These are phyloP conservation scores for Dasypogon diadema DNA, from an alignment of 2,888 invertebrate genomes.

Conservation along the genomic window DNA sequence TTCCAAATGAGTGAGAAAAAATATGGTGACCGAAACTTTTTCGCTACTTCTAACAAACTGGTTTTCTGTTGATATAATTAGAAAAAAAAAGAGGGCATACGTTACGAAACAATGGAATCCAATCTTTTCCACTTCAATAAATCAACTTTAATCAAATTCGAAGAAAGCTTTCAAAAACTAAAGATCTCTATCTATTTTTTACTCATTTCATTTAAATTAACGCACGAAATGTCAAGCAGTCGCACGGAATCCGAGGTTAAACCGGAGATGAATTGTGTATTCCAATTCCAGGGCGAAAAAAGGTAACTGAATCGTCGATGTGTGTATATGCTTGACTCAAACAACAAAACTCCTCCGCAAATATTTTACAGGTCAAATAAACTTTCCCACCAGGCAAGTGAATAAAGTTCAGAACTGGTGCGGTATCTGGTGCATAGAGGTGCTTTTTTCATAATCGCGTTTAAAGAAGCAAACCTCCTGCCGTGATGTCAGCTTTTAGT, in stretches of 20 bases:
- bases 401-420: neutral
- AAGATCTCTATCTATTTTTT: neutral
- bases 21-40: too few species aligned
- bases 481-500: constrained; percentile 39
- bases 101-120: neutral
- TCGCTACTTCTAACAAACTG: too few species aligned
- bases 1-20: too few species aligned
- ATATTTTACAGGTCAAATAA: constrained; percentile 36
- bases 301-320: neutral
- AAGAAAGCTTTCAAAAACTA: constrained; percentile 3
- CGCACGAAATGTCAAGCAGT: constrained; percentile 10
- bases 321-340: neutral
- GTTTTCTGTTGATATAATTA: too few species aligned
- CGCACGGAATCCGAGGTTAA: neutral
- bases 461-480: constrained; percentile 31
- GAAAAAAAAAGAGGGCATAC: too few species aligned
- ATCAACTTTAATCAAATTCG: neutral
- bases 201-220: constrained; percentile 25
- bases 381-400: constrained; percentile 31
- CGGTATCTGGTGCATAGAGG: constrained; percentile 36
- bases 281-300: neutral
- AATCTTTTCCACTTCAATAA: neutral
- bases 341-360: constrained; percentile 36
- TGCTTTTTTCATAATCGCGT: constrained; percentile 27
- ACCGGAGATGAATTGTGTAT: constrained; percentile 21